Evolutionary conservation across 2,113 vertebrate genomes (phyloP).

Genomic region (Bolborhynchus lineola): DNA sequence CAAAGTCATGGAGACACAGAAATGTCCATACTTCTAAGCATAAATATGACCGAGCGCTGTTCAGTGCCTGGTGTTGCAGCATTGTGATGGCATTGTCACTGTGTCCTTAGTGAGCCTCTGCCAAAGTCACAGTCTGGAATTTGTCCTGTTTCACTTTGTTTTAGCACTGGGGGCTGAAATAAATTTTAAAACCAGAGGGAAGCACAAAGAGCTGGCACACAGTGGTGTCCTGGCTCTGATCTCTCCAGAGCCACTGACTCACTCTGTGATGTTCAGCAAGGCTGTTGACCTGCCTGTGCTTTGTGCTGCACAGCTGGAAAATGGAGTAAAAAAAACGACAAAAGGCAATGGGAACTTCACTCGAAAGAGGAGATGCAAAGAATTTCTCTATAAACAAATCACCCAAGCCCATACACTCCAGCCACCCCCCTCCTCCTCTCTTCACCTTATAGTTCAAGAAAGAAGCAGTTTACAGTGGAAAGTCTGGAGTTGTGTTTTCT

Average conservation of each 20-base stretch:
- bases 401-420: neutral
- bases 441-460: constrained; percentile 29
- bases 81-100: neutral
- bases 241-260: constrained; percentile 56
- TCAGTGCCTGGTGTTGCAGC: neutral
- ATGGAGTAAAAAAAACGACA: neutral
- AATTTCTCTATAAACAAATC: constrained; percentile 48
- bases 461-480: constrained; percentile 31
- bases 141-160: constrained; percentile 43
- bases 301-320: constrained; percentile 64
- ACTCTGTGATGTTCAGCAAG: constrained; percentile 39
- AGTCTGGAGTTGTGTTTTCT: constrained; percentile 37
- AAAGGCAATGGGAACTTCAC: constrained; percentile 12
- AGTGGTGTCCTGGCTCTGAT: constrained; percentile 53
- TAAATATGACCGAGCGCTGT: neutral
- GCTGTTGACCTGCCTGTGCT: constrained; percentile 48
- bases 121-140: neutral
- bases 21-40: neutral
- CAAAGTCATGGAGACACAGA: neutral
- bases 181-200: constrained; percentile 31
- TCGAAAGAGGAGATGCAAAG: constrained; percentile 44
- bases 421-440: neutral
- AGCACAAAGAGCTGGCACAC: constrained; percentile 52
- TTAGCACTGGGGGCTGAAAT: constrained; percentile 45
- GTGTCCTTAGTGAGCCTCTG: neutral